Evolutionary conservation across 2,888 invertebrate genomes (phyloP).

Genomic region (Eristalis pertinax): DNA sequence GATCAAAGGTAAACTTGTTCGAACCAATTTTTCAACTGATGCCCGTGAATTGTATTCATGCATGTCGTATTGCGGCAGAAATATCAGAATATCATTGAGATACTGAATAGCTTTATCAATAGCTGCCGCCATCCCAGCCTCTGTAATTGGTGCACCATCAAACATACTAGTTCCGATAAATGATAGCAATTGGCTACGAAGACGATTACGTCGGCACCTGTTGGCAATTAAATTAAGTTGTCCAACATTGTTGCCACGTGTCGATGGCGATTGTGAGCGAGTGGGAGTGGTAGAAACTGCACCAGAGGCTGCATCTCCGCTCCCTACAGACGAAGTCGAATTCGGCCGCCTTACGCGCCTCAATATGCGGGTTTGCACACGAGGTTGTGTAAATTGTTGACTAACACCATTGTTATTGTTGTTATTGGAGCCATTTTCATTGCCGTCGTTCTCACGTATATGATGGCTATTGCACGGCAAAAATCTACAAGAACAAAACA

Average conservation of each 20-base stretch:
- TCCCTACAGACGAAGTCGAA: conserved; percentile 48
- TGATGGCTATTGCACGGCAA: conserved; percentile 89
- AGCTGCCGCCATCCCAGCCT: conserved; percentile 76
- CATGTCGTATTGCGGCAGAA: conserved; percentile 79
- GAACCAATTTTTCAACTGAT: conserved; percentile 79
- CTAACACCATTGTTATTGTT: conserved; percentile 70
- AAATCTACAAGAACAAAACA: conserved; percentile 79
- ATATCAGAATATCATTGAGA: conserved; percentile 76
- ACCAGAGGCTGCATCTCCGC: conserved; percentile 4
- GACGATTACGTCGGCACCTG: conserved; percentile 72
- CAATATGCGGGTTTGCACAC: conserved; percentile 62
- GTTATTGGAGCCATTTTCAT: conserved; percentile 67
- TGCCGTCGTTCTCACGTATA: conserved; percentile 81
- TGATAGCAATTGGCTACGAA: conserved; percentile 76
- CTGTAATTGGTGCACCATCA: conserved; percentile 77
- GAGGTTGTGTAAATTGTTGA: conserved; percentile 50
- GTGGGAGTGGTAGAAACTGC: conserved; percentile 37
- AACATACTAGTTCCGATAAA: conserved; percentile 77
- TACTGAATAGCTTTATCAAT: conserved; percentile 77
- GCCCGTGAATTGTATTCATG: conserved; percentile 79
- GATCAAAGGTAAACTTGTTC: conserved; percentile 76
- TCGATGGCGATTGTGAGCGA: conserved; percentile 43
- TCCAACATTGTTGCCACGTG: conserved; percentile 34
- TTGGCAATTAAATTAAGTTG: conserved; percentile 33
- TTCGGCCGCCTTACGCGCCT: conserved; percentile 64